phyloP scores from a whole-genome alignment of 2,888 invertebrate species.

The Amiota mariae region DNA sequence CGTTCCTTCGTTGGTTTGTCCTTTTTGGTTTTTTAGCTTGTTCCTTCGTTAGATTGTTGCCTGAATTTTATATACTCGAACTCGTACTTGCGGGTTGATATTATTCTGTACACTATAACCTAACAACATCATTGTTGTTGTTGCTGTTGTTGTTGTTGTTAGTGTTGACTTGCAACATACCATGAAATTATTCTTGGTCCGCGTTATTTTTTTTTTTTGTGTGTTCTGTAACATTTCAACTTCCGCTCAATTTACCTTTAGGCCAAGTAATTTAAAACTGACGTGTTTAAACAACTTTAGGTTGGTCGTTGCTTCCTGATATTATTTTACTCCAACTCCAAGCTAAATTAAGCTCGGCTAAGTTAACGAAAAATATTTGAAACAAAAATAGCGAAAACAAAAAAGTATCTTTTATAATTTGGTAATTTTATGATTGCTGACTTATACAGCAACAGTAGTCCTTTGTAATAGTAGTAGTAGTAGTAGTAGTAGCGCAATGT shows the following conservation, averaged over 20 bases:
- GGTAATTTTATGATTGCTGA: not conserved
- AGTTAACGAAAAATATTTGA: not conserved
- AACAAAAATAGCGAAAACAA: not conserved
- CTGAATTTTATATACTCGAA: constrained; percentile 59
- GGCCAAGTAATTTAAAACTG: constrained; percentile 71
- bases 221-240: constrained; percentile 66
- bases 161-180: constrained; percentile 38
- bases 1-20: constrained; percentile 2
- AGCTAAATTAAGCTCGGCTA: not conserved
- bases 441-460: too few species aligned
- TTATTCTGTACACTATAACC: constrained; percentile 14
- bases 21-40: not conserved
- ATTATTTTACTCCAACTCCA: constrained; percentile 8
- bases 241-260: constrained; percentile 70
- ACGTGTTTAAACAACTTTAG: constrained; percentile 70
- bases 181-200: constrained; percentile 42
- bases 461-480: too few species aligned
- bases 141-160: constrained; percentile 39
- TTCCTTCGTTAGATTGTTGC: constrained; percentile 47
- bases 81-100: constrained; percentile 11
- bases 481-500: too few species aligned
- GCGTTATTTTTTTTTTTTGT: constrained; percentile 49
- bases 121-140: constrained; percentile 36
- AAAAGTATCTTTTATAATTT: constrained; percentile 2
- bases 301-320: constrained; percentile 62